phyloP scores from a whole-genome alignment of 2,797 vertebrate species.

The Euthynnus affinis region DNA sequence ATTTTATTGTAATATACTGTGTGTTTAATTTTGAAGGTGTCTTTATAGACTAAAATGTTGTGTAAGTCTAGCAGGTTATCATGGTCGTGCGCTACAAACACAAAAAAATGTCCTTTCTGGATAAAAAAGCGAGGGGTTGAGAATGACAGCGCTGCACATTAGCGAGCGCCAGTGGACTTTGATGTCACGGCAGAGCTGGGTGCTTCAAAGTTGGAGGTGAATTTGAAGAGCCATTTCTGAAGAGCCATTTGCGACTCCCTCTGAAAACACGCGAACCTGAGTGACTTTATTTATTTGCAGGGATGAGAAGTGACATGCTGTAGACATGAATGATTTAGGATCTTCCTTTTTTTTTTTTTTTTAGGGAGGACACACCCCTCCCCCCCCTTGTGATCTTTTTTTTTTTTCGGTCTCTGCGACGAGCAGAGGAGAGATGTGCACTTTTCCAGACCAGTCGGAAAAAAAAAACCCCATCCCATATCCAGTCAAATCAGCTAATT shows the following conservation, averaged over 20 bases:
- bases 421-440: not conserved
- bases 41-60: not conserved
- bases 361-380: constrained; percentile 49
- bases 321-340: constrained; percentile 75
- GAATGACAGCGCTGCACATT: constrained; percentile 1
- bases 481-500: constrained; percentile 41
- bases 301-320: constrained; percentile 65
- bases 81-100: not conserved
- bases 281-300: constrained; percentile 72
- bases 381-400: constrained; percentile 11
- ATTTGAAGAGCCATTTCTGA: constrained; percentile 48
- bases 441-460: constrained; percentile 26
- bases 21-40: constrained; percentile 13
- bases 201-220: constrained; percentile 27
- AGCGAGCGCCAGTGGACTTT: constrained; percentile 32
- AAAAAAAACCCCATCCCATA: not conserved
- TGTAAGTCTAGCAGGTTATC: constrained; percentile 7
- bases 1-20: not conserved
- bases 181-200: constrained; percentile 24
- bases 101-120: not conserved
- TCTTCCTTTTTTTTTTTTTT: constrained; percentile 48
- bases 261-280: constrained; percentile 51
- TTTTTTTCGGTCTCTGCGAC: no score
- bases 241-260: constrained; percentile 33
- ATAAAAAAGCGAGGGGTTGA: constrained; percentile 1